Conservation (phyloP, 2,113 vertebrate genomes). For the Proterorhinus semilunaris region DNA sequence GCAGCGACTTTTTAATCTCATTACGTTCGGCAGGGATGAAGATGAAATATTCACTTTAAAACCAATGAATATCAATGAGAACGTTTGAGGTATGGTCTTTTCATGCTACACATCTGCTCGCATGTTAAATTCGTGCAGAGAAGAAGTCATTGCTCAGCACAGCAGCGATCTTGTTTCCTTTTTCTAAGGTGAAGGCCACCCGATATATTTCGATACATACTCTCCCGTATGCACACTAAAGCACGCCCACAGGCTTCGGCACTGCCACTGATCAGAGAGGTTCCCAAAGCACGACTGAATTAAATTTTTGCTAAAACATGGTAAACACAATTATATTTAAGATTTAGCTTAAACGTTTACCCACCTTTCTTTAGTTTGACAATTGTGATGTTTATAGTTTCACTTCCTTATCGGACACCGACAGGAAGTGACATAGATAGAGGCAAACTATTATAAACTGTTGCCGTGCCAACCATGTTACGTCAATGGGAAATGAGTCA, state of each 20-base stretch:
- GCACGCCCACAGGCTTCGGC: slow-evolving; percentile 26
- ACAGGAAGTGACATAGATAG: too few relatives aligned
- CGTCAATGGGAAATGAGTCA: too few relatives aligned
- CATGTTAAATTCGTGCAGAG: slow-evolving; percentile 42
- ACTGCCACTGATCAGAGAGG: slow-evolving; percentile 30
- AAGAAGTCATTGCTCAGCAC: slow-evolving; percentile 66
- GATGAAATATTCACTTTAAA: slow-evolving; percentile 53
- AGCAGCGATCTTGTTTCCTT: slow-evolving; percentile 52
- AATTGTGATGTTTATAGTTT: too few relatives aligned
- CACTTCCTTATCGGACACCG: too few relatives aligned
- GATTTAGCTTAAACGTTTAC: not conserved
- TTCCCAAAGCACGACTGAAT: slow-evolving; percentile 18
- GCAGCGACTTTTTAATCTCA: slow-evolving; percentile 18
- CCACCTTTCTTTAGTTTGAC: too few relatives aligned
- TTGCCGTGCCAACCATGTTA: too few relatives aligned
- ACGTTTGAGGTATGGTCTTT: slow-evolving; percentile 37
- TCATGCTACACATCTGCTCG: slow-evolving; percentile 23
- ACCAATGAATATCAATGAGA: slow-evolving; percentile 47
- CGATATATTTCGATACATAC: too few relatives aligned
- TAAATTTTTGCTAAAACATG: too few relatives aligned
- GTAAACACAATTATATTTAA: slow-evolving; percentile 18
- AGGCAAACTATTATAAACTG: too few relatives aligned
- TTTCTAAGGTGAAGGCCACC: slow-evolving; percentile 57
- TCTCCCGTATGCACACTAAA: slow-evolving; percentile 20
- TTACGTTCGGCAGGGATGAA: slow-evolving; percentile 21